phyloP scores from a whole-genome alignment of 2,888 invertebrate genomes.

The Urechis unicinctus region DNA sequence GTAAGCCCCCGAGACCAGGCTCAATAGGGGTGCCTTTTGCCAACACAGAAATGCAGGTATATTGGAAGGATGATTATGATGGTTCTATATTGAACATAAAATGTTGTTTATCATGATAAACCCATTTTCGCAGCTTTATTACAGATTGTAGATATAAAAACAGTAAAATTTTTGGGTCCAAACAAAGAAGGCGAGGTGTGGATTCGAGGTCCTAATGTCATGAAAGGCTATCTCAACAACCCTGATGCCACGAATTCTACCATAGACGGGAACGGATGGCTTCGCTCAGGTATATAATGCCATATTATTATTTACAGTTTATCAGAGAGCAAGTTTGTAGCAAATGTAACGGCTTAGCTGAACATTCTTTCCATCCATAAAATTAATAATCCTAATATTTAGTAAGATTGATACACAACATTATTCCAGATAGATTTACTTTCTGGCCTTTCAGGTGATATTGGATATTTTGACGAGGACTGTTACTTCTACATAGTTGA shows the following conservation, averaged over 20 bases:
- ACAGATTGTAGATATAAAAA: constrained; percentile 35
- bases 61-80: no score
- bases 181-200: constrained; percentile 66
- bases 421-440: not conserved
- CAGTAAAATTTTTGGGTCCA: constrained; percentile 57
- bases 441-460: constrained; percentile 57
- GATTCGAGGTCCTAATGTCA: constrained; percentile 72
- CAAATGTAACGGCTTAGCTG: no score
- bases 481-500: constrained; percentile 80
- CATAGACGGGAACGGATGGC: constrained; percentile 71
- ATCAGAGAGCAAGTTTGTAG: no score
- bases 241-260: constrained; percentile 61
- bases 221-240: constrained; percentile 77
- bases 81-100: no score
- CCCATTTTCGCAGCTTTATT: no score
- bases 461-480: constrained; percentile 81
- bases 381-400: no score
- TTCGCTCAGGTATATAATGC: constrained; percentile 63
- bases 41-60: constrained; percentile 60
- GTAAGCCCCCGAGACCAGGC: constrained; percentile 57
- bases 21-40: constrained; percentile 63
- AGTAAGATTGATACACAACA: no score
- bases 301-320: no score
- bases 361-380: no score
- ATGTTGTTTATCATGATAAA: not conserved